Evolutionary conservation across 1,140 invertebrate species (phyloP).

Genomic region (Drosophila mojavensis): DNA sequence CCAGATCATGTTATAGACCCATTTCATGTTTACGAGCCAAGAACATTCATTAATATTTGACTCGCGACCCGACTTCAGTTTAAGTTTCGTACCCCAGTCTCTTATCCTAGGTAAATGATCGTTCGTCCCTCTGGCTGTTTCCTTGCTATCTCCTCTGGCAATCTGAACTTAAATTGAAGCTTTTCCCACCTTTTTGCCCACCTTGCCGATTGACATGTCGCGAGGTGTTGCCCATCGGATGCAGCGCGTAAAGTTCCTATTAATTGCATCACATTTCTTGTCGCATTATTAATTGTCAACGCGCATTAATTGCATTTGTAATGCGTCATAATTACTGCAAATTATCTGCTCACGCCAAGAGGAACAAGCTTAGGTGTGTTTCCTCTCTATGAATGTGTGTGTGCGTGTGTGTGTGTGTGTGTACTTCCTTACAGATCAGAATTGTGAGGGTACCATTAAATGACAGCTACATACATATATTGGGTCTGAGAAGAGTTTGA

Average conservation of each 20-base stretch:
- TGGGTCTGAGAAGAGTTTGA: too few relatives aligned
- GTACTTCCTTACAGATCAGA: constrained; percentile 22
- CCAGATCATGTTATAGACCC: constrained; percentile 14
- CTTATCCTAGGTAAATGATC: neutral
- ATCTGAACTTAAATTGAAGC: constrained; percentile 22
- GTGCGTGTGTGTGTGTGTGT: neutral
- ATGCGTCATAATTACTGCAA: constrained; percentile 72
- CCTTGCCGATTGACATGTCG: constrained; percentile 23
- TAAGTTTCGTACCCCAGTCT: neutral
- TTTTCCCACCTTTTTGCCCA: constrained; percentile 18
- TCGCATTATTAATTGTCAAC: constrained; percentile 68
- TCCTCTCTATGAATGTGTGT: too few relatives aligned
- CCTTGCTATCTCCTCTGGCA: constrained; percentile 2
- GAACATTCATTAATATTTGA: too few relatives aligned
- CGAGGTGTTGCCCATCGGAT: constrained; percentile 12
- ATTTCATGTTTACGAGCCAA: constrained; percentile 31
- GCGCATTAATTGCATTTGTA: constrained; percentile 72
- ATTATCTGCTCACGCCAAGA: constrained; percentile 43
- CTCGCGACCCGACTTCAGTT: neutral
- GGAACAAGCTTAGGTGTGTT: constrained; percentile 35
- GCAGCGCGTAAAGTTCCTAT: constrained; percentile 38
- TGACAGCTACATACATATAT: too few relatives aligned
- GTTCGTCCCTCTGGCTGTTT: constrained; percentile 29
- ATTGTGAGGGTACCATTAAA: neutral
- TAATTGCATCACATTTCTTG: constrained; percentile 50